Percentiles rank a stretch among this genome's conserved stretches.
These are phyloP conservation scores for Rhagoletis zephyria DNA, from an alignment of 1,140 invertebrate genomes.

Conservation along the genomic window DNA sequence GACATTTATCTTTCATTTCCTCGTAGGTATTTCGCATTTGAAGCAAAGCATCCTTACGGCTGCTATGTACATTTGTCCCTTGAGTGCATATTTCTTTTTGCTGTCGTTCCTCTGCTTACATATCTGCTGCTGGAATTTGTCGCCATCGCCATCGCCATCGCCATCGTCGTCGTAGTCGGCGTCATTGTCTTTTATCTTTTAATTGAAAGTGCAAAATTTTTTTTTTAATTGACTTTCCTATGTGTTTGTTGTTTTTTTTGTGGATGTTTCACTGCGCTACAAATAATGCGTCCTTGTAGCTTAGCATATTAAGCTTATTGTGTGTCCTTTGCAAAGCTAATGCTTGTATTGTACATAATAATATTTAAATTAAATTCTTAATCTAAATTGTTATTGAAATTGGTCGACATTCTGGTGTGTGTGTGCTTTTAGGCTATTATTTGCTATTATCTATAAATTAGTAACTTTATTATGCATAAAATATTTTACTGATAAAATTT, in stretches of 20 bases:
- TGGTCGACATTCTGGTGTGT: not conserved
- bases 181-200: conserved; percentile 24
- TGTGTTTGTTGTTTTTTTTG: not conserved
- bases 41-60: not conserved
- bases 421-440: not conserved
- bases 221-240: not conserved
- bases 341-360: not conserved
- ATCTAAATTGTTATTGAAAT: not conserved
- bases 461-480: too few relatives aligned
- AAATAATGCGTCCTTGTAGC: not conserved
- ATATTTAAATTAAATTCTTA: conserved; percentile 26
- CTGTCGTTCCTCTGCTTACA: not conserved
- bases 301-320: not conserved
- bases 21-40: conserved; percentile 9
- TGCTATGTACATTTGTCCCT: not conserved
- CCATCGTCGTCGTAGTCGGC: not conserved
- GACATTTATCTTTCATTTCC: conserved; percentile 27
- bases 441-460: not conserved
- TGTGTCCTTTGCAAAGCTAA: not conserved
- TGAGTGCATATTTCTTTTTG: not conserved
- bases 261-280: not conserved
- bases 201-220: conserved; percentile 22
- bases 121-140: conserved; percentile 27
- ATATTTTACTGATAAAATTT: too few relatives aligned
- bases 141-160: not conserved